phyloP scores from a whole-genome alignment of 2,113 vertebrate genomes.

The Gavialis gangeticus region DNA sequence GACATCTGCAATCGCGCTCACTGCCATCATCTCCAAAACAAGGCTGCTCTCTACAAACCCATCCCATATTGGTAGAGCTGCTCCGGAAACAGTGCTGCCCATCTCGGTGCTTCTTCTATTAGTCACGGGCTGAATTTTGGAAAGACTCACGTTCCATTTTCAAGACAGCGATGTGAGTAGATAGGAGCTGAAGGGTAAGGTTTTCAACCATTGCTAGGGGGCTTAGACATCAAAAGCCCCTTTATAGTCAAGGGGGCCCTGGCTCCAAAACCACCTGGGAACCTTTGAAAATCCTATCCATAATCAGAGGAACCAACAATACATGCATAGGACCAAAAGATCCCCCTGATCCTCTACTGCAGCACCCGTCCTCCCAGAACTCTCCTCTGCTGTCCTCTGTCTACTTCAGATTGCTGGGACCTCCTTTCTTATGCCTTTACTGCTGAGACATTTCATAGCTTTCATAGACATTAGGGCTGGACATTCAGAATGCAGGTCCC shows the following conservation, averaged over 20 bases:
- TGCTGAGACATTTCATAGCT: too few species aligned
- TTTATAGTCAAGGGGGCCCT: background rate
- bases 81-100: background rate
- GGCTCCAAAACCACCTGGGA: background rate
- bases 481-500: too few species aligned
- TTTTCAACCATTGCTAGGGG: background rate
- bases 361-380: background rate
- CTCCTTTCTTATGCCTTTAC: background rate
- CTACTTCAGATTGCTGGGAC: background rate
- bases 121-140: background rate
- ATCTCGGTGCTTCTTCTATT: background rate
- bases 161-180: background rate
- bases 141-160: rapidly evolving
- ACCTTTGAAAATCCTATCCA: background rate
- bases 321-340: background rate
- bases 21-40: too few species aligned
- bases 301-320: rapidly evolving
- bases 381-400: background rate
- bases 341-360: background rate
- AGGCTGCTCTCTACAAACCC: too few species aligned
- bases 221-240: background rate
- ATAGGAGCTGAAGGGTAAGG: background rate
- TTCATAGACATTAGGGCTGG: too few species aligned
- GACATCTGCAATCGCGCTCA: too few species aligned
- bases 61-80: too few species aligned